Conservation (phyloP, 2,113 vertebrate genomes). For the Heterotilapia buettikoferi region DNA sequence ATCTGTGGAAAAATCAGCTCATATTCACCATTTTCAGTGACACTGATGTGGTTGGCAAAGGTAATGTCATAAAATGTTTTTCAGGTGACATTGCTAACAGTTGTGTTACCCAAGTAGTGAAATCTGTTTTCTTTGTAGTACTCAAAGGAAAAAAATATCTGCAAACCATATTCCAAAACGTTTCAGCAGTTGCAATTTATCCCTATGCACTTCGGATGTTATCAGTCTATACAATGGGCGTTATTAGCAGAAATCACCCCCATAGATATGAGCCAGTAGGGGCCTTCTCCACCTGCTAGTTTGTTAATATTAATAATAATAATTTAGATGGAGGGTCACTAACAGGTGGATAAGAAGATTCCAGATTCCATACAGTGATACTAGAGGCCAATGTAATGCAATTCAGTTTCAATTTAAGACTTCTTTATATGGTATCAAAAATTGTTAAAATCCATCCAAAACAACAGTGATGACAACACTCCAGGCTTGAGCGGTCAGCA, state of each 20-base stretch:
- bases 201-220: neutral
- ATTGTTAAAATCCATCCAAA: neutral
- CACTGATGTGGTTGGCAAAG: neutral
- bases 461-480: neutral
- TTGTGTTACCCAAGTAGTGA: neutral
- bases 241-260: neutral
- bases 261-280: neutral
- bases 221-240: neutral
- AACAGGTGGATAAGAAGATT: neutral
- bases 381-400: neutral
- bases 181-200: neutral
- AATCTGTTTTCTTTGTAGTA: neutral
- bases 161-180: neutral
- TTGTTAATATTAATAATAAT: neutral
- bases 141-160: neutral
- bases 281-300: neutral
- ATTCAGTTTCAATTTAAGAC: neutral
- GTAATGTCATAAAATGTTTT: neutral
- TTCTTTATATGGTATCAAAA: neutral
- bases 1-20: neutral
- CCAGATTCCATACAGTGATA: neutral
- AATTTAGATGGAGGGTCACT: neutral
- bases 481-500: accelerated
- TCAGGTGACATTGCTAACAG: neutral
- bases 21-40: neutral